A percentile compares a stretch with the other conserved stretches of the same genome.
Evolutionary conservation across 2,888 invertebrate species (phyloP).

Genomic region (Bombylius major): DNA sequence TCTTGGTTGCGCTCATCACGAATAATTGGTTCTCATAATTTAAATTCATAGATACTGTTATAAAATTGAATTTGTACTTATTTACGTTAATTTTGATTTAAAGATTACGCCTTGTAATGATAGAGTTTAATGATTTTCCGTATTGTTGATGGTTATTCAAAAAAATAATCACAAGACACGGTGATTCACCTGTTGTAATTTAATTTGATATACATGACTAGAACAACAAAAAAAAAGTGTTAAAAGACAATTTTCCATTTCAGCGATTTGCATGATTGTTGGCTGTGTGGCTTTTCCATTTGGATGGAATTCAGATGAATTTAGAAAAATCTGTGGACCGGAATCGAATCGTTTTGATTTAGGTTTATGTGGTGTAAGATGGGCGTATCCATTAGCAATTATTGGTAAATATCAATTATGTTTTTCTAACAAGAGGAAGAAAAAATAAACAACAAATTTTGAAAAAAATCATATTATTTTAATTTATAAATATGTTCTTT

Average conservation of each 20-base stretch:
- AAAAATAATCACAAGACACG: no score
- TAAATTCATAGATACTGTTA: no score
- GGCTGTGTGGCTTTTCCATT: slow-evolving; percentile 83
- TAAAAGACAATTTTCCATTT: slow-evolving; percentile 23
- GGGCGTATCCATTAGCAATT: slow-evolving; percentile 88
- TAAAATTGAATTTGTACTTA: no score
- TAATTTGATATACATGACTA: no score
- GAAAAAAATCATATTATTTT: no score
- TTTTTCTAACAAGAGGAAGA: background rate
- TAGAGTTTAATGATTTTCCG: no score
- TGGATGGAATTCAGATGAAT: slow-evolving; percentile 76
- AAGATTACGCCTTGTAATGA: no score
- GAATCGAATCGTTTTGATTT: slow-evolving; percentile 61
- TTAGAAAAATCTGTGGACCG: slow-evolving; percentile 75
- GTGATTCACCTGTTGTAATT: no score
- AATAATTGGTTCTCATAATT: no score
- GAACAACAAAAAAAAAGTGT: background rate
- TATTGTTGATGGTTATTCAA: no score
- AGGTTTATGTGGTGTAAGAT: slow-evolving; percentile 80
- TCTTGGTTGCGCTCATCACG: no score
- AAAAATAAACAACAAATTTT: background rate
- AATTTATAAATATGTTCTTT: background rate
- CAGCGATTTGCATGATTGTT: slow-evolving; percentile 76
- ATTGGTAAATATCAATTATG: slow-evolving; percentile 41
- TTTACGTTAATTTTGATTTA: no score